Percentiles rank a stretch among this genome's conserved stretches.
phyloP scores from a whole-genome alignment of 2,797 vertebrate species.

The Chaenodraco wilsoni region DNA sequence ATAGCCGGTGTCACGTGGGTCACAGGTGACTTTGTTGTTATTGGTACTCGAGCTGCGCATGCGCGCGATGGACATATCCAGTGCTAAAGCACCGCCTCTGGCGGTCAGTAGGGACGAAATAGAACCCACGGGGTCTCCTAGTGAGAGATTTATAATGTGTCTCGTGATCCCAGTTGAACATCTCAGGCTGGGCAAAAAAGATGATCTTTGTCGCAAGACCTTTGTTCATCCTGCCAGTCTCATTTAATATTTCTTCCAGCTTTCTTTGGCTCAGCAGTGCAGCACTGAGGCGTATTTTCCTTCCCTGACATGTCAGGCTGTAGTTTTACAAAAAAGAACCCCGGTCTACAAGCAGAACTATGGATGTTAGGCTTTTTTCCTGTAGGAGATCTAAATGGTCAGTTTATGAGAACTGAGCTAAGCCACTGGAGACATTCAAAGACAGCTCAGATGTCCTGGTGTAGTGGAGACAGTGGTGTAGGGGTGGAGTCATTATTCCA shows the following conservation, averaged over 20 bases:
- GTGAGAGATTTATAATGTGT: constrained; percentile 25
- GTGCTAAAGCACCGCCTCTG: no score
- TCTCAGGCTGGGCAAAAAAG: constrained; percentile 35
- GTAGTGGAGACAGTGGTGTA: constrained; percentile 21
- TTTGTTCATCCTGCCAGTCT: constrained; percentile 38
- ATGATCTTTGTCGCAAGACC: constrained; percentile 33
- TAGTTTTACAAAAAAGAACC: constrained; percentile 16
- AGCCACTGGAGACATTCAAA: constrained; percentile 11
- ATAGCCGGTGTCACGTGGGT: no score
- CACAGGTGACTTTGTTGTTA: no score
- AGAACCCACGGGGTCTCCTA: background rate
- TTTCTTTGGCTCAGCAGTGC: constrained; percentile 33
- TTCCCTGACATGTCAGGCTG: background rate
- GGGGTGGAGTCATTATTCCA: constrained; percentile 67
- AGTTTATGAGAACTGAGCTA: constrained; percentile 11
- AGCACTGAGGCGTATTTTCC: background rate
- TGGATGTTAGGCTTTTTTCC: constrained; percentile 15
- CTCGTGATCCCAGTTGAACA: constrained; percentile 18
- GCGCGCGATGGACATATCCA: no score
- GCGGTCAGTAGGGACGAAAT: no score
- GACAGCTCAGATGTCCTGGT: constrained; percentile 32
- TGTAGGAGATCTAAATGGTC: background rate
- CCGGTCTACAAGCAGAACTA: constrained; percentile 3
- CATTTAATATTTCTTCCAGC: constrained; percentile 29
- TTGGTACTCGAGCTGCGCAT: no score